These are phyloP conservation scores for Marisa cornuarietis DNA, from an alignment of 1,140 invertebrate genomes.

Conservation along the genomic window DNA sequence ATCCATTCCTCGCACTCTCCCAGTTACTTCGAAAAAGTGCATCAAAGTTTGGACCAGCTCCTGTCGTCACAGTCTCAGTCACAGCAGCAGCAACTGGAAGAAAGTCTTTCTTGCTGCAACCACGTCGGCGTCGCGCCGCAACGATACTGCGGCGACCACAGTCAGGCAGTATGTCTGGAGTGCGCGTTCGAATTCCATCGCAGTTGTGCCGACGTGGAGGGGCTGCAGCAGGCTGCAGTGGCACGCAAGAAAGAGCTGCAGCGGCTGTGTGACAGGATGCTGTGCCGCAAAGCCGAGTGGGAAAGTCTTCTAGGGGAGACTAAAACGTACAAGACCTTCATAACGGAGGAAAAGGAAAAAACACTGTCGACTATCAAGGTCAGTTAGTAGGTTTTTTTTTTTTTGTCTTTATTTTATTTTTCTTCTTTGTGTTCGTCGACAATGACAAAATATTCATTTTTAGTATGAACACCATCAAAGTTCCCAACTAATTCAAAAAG, in stretches of 20 bases:
- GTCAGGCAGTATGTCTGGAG: conserved; percentile 4
- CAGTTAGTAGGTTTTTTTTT: no score
- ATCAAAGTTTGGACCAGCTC: no score
- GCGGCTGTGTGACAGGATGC: neutral
- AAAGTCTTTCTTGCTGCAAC: neutral
- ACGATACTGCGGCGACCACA: conserved; percentile 12
- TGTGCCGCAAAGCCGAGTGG: conserved; percentile 2
- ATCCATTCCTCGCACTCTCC: no score
- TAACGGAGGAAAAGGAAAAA: conserved; percentile 1
- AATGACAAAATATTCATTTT: no score
- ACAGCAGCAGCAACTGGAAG: neutral
- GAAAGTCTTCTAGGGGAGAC: neutral
- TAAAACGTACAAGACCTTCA: neutral
- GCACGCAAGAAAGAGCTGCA: neutral
- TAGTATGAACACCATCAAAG: no score
- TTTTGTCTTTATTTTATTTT: no score
- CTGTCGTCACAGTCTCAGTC: neutral
- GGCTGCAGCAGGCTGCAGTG: neutral
- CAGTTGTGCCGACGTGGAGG: conserved; percentile 1
- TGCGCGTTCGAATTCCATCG: conserved; percentile 11
- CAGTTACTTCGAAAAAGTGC: neutral
- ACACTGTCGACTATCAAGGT: conserved; percentile 7
- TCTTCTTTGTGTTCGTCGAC: no score
- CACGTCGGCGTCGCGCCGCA: neutral
- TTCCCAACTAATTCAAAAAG: no score